These are phyloP conservation scores for Penaeus vannamei DNA, from an alignment of 1,140 invertebrate species.

Conservation along the genomic window DNA sequence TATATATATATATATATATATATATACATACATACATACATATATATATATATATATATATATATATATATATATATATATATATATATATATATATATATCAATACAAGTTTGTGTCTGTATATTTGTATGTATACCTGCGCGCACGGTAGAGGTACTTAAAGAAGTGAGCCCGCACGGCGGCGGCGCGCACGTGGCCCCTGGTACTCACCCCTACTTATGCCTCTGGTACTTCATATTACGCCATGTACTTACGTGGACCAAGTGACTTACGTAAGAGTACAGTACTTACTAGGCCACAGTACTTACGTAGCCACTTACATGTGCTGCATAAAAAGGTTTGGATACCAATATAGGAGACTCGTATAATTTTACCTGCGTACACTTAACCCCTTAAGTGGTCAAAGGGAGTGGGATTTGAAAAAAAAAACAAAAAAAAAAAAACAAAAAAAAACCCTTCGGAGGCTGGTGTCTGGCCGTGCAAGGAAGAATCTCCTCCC, in stretches of 20 bases:
- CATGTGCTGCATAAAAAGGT: conserved; percentile 65
- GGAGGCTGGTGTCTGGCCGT: no score
- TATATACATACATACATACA: conserved; percentile 27
- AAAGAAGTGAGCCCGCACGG: no score
- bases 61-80: conserved; percentile 35
- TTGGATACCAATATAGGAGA: conserved; percentile 64
- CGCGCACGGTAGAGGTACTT: no score
- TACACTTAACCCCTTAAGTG: conserved; percentile 53
- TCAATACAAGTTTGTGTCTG: no score
- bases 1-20: conserved; percentile 21
- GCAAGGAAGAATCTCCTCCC: background rate
- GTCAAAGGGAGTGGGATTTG: conserved; percentile 2
- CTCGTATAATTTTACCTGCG: conserved; percentile 56
- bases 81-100: no score
- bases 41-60: conserved; percentile 37
- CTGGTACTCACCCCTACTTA: no score
- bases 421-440: no score
- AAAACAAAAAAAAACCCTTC: no score
- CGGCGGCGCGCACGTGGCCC: no score
- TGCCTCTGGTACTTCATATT: background rate
- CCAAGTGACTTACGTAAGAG: conserved; percentile 14
- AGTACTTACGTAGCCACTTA: conserved; percentile 42
- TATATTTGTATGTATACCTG: no score
- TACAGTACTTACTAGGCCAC: background rate
- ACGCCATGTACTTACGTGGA: conserved; percentile 53